Evolutionary conservation across 2,797 vertebrate species (phyloP).

Genomic region (Phataginus tetradactyla): DNA sequence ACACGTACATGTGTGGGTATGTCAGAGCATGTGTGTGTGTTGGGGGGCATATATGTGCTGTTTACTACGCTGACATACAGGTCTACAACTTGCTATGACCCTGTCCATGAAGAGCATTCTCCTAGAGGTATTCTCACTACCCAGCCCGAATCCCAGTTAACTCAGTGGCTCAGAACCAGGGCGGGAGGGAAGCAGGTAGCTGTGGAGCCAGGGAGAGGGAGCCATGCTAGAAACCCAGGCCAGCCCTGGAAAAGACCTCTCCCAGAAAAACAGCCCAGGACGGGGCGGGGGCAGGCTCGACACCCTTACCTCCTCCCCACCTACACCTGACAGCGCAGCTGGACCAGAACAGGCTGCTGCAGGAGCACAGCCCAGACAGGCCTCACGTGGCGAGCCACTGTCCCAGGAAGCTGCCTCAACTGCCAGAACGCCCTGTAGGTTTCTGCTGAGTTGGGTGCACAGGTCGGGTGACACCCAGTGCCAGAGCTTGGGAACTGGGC

Average conservation of each 20-base stretch:
- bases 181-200: background rate
- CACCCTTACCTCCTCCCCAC: background rate
- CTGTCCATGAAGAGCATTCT: background rate
- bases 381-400: accelerated
- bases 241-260: background rate
- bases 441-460: conserved; percentile 52
- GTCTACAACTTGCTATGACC: background rate
- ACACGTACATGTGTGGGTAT: no score
- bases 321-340: background rate
- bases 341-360: background rate
- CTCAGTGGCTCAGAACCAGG: background rate
- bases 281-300: background rate
- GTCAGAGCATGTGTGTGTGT: background rate
- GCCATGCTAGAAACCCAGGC: background rate
- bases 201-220: background rate
- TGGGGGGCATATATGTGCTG: no score
- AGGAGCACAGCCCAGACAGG: background rate
- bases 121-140: background rate
- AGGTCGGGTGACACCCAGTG: background rate
- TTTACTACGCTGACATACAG: background rate
- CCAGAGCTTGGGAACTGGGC: background rate
- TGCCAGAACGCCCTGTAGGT: background rate
- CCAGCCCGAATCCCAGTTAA: background rate
- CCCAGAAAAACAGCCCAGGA: background rate
- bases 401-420: background rate